These are phyloP conservation scores for Epinephelus cyanopodus DNA, from an alignment of 2,113 vertebrate species.

Conservation along the genomic window DNA sequence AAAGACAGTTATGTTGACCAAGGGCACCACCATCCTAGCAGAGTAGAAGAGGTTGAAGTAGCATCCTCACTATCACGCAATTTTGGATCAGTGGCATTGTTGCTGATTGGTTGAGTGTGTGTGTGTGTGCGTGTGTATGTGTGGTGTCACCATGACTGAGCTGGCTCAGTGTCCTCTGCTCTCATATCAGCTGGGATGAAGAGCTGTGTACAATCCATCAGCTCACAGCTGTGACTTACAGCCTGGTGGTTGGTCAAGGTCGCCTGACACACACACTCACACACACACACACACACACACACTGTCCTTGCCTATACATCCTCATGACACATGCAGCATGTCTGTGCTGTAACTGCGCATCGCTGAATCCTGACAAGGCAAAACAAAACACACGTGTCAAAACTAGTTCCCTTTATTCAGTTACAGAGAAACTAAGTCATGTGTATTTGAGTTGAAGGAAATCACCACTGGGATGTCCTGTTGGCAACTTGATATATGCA, in stretches of 20 bases:
- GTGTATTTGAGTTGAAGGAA: conserved; percentile 2
- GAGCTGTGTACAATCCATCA: conserved; percentile 63
- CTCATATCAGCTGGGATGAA: conserved; percentile 46
- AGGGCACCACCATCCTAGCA: too few species aligned
- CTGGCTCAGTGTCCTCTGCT: conserved; percentile 41
- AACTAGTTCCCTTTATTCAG: neutral
- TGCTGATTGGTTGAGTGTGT: neutral
- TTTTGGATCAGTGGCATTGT: neutral
- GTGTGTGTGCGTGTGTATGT: conserved; percentile 35
- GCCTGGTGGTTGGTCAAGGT: conserved; percentile 67
- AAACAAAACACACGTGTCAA: conserved; percentile 3
- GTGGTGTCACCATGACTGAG: conserved; percentile 34
- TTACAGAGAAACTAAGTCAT: neutral
- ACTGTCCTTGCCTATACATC: conserved; percentile 5
- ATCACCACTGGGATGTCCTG: neutral
- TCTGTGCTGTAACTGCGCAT: conserved; percentile 13
- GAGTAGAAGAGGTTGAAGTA: neutral
- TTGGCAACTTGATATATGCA: neutral
- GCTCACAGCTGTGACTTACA: conserved; percentile 65
- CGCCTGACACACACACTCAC: conserved; percentile 10
- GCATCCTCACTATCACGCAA: neutral
- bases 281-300: conserved; percentile 14
- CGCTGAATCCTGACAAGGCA: conserved; percentile 17
- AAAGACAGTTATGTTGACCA: too few species aligned
- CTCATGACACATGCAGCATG: conserved; percentile 23